Percentiles rank a stretch among this genome's conserved stretches.
Conservation (phyloP, 2,113 vertebrate species). For the Alces alces region DNA sequence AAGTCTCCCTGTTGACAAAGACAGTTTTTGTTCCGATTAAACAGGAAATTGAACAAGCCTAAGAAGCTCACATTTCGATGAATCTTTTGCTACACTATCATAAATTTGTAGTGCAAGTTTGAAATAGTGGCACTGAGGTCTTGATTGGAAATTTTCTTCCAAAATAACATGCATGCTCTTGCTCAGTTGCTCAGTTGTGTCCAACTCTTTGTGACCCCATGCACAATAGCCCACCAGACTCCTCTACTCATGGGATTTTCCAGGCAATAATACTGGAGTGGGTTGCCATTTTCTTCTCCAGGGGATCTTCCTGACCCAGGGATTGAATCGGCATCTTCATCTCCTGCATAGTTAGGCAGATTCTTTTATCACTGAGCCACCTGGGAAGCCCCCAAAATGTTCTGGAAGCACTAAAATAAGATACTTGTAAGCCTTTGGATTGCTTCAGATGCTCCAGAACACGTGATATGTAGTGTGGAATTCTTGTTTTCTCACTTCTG, state of each 20-base stretch:
- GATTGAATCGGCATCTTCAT: neutral
- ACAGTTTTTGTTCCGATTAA: neutral
- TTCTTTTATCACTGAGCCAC: neutral
- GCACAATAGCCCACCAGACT: neutral
- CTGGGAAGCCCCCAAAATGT: neutral
- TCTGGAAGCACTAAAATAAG: neutral
- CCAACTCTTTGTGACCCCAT: neutral
- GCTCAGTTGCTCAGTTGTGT: neutral
- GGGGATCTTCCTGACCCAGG: neutral
- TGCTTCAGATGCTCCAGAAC: neutral
- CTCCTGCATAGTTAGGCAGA: neutral
- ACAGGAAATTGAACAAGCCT: neutral
- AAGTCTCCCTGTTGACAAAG: neutral
- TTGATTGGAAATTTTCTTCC: neutral
- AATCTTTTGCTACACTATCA: neutral
- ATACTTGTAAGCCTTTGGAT: neutral
- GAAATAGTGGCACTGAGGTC: neutral
- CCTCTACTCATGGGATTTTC: neutral
- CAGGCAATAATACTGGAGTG: neutral
- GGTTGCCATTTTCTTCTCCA: neutral
- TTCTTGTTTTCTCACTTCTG: neutral
- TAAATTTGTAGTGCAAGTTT: neutral
- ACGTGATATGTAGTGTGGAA: rapidly evolving
- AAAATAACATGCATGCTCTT: neutral
- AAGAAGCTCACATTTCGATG: neutral